phyloP scores from a whole-genome alignment of 2,888 invertebrate species.

The Brachypalpus laphriformis region DNA sequence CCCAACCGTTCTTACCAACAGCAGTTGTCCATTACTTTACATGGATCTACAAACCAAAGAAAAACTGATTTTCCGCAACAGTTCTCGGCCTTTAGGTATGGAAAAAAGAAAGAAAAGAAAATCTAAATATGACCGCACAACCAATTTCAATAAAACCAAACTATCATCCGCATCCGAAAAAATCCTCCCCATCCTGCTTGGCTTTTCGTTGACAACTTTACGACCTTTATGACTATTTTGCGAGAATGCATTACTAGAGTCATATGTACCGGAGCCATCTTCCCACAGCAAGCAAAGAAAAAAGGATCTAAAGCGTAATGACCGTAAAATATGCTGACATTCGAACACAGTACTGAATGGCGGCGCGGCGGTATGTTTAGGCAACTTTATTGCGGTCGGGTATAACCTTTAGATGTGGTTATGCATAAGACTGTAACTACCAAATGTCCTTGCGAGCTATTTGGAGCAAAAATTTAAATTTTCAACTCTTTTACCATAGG shows the following conservation, averaged over 20 bases:
- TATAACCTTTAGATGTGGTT: constrained; percentile 33
- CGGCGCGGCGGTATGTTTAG: constrained; percentile 1
- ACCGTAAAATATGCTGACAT: constrained; percentile 71
- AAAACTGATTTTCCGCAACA: constrained; percentile 41
- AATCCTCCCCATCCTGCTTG: background rate
- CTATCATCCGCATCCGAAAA: constrained; percentile 49
- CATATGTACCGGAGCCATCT: constrained; percentile 18
- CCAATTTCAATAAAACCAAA: constrained; percentile 62
- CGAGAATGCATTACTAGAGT: constrained; percentile 47
- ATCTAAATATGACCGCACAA: constrained; percentile 41
- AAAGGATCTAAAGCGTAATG: constrained; percentile 57
- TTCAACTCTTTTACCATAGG: constrained; percentile 25
- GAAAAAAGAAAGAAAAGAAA: background rate
- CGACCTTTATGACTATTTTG: constrained; percentile 45
- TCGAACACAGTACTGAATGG: constrained; percentile 38
- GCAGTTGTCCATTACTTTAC: constrained; percentile 1
- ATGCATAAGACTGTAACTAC: constrained; percentile 54
- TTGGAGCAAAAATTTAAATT: constrained; percentile 71
- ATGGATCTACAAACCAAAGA: background rate
- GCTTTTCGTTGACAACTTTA: constrained; percentile 46
- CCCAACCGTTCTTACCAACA: background rate
- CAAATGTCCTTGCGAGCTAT: constrained; percentile 67
- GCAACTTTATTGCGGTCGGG: constrained; percentile 46
- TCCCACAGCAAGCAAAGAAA: background rate
- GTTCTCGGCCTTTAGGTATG: too few relatives aligned